These are phyloP conservation scores for Sipha flava DNA, from an alignment of 1,140 invertebrate genomes.

Conservation along the genomic window DNA sequence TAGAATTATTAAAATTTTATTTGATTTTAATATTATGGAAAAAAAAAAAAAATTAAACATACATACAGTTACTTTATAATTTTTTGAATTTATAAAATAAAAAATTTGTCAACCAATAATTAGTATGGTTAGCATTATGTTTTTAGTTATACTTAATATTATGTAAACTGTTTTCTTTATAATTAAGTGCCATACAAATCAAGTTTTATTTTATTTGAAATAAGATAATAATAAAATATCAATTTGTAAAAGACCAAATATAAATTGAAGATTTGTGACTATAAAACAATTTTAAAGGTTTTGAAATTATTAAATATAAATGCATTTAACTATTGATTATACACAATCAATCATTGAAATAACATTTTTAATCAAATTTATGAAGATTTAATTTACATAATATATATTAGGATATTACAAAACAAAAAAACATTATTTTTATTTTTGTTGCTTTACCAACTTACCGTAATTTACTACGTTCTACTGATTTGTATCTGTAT, in stretches of 20 bases:
- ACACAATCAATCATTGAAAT: neutral
- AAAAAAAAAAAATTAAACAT: too few species aligned
- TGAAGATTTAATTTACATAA: neutral
- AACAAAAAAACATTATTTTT: neutral
- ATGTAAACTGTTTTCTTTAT: neutral
- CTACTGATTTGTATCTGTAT: conserved; percentile 21
- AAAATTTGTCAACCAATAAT: too few species aligned
- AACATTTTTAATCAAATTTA: neutral
- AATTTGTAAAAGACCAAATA: neutral
- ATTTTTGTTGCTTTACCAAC: neutral
- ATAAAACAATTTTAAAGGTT: too few species aligned
- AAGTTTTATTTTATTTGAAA: neutral
- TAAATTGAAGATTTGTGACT: too few species aligned
- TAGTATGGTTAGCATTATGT: too few species aligned
- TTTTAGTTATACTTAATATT: neutral
- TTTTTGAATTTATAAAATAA: too few species aligned
- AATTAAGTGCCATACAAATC: too few species aligned
- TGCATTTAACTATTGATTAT: neutral
- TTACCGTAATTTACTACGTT: conserved; percentile 26
- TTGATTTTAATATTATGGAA: too few species aligned
- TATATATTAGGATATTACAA: neutral
- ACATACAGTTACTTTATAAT: too few species aligned
- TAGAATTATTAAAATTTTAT: too few species aligned
- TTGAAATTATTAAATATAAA: too few species aligned
- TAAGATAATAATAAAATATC: neutral